These are phyloP conservation scores for Ancistrus triradiatus DNA, from an alignment of 2,113 vertebrate genomes.

Conservation along the genomic window DNA sequence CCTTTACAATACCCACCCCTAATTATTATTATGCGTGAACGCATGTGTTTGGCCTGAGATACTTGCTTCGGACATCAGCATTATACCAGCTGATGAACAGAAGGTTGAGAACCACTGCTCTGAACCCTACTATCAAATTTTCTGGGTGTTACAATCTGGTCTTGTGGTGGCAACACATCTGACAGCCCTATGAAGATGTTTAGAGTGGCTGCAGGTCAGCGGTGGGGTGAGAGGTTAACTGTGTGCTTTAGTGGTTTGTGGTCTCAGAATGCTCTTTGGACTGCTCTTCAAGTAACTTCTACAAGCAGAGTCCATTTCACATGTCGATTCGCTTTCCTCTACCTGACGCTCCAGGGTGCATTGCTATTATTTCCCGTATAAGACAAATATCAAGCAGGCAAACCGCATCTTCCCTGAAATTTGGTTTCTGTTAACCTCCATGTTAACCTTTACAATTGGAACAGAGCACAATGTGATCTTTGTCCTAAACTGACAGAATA, in stretches of 20 bases:
- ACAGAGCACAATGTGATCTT: neutral
- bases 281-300: constrained; percentile 18
- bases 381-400: neutral
- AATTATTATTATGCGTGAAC: too few species aligned
- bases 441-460: neutral
- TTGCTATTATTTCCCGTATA: constrained; percentile 14
- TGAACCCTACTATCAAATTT: too few species aligned
- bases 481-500: neutral
- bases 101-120: too few species aligned
- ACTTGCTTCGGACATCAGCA: too few species aligned
- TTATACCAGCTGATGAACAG: too few species aligned
- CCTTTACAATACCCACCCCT: too few species aligned
- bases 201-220: constrained; percentile 6
- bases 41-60: too few species aligned
- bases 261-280: constrained; percentile 30
- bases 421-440: neutral
- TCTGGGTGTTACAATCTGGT: too few species aligned
- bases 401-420: neutral
- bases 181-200: constrained; percentile 10
- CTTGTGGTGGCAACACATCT: neutral
- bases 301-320: constrained; percentile 32
- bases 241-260: constrained; percentile 30
- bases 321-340: constrained; percentile 30
- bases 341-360: constrained; percentile 7
- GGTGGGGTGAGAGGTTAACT: constrained; percentile 31